Conservation (phyloP, 2,888 invertebrate genomes). For the Xanthia togata region DNA sequence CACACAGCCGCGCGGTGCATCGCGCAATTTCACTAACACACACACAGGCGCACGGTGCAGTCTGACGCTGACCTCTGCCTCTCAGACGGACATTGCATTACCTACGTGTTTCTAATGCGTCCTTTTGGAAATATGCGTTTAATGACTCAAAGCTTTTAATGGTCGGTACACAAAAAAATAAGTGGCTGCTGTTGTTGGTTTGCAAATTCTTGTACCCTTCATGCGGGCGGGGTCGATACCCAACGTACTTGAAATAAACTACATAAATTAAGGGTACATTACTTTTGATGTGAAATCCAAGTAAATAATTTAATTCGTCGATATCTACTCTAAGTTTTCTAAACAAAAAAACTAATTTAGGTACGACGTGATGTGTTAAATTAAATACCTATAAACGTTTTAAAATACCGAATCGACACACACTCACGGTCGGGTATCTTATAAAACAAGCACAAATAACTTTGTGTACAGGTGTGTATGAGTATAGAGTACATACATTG, state of each 20-base stretch:
- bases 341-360: constrained; percentile 13
- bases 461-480: constrained; percentile 30
- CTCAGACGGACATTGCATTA: constrained; percentile 76
- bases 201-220: constrained; percentile 16
- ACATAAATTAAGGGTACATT: background rate
- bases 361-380: constrained; percentile 12
- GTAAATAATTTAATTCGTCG: background rate
- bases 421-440: constrained; percentile 44
- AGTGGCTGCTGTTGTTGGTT: constrained; percentile 12
- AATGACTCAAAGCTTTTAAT: constrained; percentile 26
- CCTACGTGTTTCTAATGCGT: constrained; percentile 64
- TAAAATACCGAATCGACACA: constrained; percentile 32
- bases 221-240: constrained; percentile 46
- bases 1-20: constrained; percentile 81
- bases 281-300: constrained; percentile 22
- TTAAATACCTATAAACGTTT: constrained; percentile 21
- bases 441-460: constrained; percentile 46
- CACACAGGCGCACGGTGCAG: constrained; percentile 68
- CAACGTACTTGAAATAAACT: background rate
- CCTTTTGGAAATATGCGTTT: constrained; percentile 50
- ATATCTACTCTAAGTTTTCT: constrained; percentile 7
- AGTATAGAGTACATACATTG: constrained; percentile 49
- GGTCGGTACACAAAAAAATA: constrained; percentile 31
- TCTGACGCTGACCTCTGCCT: constrained; percentile 81
- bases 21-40: constrained; percentile 75